phyloP scores from a whole-genome alignment of 64 coral and sea anemone genomes.

The Pocillopora damicornis region DNA sequence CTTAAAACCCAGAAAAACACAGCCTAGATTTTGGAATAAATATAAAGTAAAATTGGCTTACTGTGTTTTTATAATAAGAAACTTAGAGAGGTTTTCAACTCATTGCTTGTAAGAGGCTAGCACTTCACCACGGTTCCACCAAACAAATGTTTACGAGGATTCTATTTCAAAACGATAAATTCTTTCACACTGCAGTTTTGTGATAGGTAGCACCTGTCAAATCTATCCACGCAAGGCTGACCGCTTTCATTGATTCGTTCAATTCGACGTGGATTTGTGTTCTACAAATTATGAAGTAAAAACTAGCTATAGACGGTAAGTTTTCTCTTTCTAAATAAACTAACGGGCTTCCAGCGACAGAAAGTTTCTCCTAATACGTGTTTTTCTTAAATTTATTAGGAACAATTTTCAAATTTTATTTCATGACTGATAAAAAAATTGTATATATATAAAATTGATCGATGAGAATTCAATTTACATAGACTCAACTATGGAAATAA shows the following conservation, averaged over 20 bases:
- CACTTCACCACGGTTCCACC: background rate
- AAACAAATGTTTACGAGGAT: background rate
- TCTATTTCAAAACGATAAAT: background rate
- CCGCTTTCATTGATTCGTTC: constrained; percentile 3
- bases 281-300: background rate
- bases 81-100: background rate
- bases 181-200: background rate
- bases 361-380: background rate
- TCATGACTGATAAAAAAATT: too few relatives aligned
- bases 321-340: background rate
- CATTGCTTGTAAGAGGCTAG: background rate
- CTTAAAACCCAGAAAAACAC: too few relatives aligned
- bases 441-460: too few relatives aligned
- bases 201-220: constrained; percentile 30
- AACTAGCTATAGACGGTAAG: constrained; percentile 1
- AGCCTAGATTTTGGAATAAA: too few relatives aligned
- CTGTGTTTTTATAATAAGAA: too few relatives aligned
- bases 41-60: too few relatives aligned
- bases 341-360: background rate
- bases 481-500: background rate
- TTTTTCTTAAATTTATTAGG: background rate
- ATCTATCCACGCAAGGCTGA: background rate
- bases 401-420: too few relatives aligned
- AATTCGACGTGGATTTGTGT: background rate
- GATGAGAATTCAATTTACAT: background rate